Base-by-base conservation (phyloP, 2,888 invertebrate genomes). In the Diabrotica balteata region DNA sequence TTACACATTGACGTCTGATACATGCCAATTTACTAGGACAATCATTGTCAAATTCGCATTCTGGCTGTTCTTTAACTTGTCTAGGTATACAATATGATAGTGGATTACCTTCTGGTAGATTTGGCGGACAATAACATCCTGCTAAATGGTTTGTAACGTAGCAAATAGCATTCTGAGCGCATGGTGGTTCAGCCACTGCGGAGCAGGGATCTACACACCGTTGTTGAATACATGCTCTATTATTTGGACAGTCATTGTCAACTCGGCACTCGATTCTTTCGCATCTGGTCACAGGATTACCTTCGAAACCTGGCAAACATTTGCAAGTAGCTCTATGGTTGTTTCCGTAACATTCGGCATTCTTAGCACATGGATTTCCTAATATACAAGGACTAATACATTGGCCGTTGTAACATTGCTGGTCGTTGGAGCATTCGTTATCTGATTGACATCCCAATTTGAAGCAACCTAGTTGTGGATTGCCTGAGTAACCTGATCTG, bases 381-480 rank as follows among this genome's bases (percentile, higher is more conserved):
- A 93, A 82, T 11, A 93, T 85, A 79, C 95, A 95, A 42, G 95
- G 94, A 80, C 90, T 93, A 8, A 94, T 86, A 79, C 95, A 95
- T 78, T 92, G 91, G 1, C 91, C 90, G 79, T 94, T 93, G 82
- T 92, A 90, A 80, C 96, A 96, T 71, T 92, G 92, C 77, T 93
- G 91, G 67, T 90, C 90, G 72, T 90, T 88, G n/a, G 89, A 85
- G 80, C 96, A 96, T 81, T 95, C 94, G 52, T 88, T 89, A 81
- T 96, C 94, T 32, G 91, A 90, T 80, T 91, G 89, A 81, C 96
- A 96, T 61, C 93, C 93, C 79, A 93, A 87, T 87, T 93, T 92
- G 43, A 88, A 86, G 79, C 96, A 96, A 59, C 93, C 93, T 64
- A 87, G 87, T 84, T 93, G 93, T 22, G 95, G 93, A 83, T 94